Evolutionary conservation across 2,888 invertebrate species (phyloP), one percentile per base, ranked within the genome.

Genomic region (Branchipolynoe longqiensis): DNA sequence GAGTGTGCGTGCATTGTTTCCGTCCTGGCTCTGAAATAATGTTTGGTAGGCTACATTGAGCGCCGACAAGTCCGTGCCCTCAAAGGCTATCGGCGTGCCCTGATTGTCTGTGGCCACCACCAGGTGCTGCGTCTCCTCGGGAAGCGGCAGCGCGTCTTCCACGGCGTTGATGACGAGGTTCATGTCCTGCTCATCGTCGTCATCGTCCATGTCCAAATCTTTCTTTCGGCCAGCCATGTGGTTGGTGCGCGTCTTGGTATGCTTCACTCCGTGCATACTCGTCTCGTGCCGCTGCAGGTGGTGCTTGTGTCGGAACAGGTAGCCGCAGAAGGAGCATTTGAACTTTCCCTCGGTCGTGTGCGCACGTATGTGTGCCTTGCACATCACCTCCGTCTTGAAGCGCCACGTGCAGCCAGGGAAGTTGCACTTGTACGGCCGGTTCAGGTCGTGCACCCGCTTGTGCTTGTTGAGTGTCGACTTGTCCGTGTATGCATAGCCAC

Each of bases 321-420:
- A 92, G 3, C 91, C 90, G 86, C 92, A 92, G 31, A 90, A 54
- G 3, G 82, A 82, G 87, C 92, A 93, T 59, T 89, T 88, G 86
- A 92, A 93, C 84, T 91, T 91, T 0, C 91, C 91, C 64, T 90
- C 89, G 0, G 90, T 90, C 0, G 90, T 90, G 87, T 93, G 93
- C 4, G 90, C 90, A 22, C 89, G 87, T 18, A 91, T 88, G 87
- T 93, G 93, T 6, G 91, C 92, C 25, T 88, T 87, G 84, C 92
- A 91, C 91, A 91, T 91, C 1, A 90, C 87, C 78, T 92, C 91
- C 2, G 91, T 91, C 82, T 91, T 90, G 85, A 93, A 93, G 22
- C 92, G 78, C 92, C 92, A 92, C 0, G 92, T 92, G 86, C 92
- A 92, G 0, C 91, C 92, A n/a, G 90, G 90, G 84, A 89, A 91